Percentiles rank a stretch among this genome's conserved stretches.
phyloP scores from a whole-genome alignment of 2,797 vertebrate species.

The Synanceia verrucosa region DNA sequence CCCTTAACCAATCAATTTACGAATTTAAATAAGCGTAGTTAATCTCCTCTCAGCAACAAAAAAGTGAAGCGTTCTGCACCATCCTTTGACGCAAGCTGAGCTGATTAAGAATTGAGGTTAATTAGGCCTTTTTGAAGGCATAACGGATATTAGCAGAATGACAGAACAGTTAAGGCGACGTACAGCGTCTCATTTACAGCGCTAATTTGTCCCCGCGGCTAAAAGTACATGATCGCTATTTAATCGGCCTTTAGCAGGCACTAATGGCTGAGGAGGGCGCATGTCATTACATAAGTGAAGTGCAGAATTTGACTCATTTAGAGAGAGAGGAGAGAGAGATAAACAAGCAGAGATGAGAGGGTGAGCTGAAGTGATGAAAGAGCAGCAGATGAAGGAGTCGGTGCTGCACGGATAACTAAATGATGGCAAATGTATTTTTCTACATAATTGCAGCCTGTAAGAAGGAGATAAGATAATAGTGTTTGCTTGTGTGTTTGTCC shows the following conservation, averaged over 20 bases:
- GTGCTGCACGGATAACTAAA: conserved; percentile 1
- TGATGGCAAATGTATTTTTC: conserved; percentile 15
- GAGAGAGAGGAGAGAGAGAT: conserved; percentile 28
- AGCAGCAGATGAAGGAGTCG: conserved; percentile 13
- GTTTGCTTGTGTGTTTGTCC: conserved; percentile 35
- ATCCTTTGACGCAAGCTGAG: conserved; percentile 23
- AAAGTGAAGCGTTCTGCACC: not conserved
- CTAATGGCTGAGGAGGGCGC: conserved; percentile 50
- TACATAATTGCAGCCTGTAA: conserved; percentile 26
- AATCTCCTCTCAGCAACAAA: conserved; percentile 47
- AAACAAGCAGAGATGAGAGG: conserved; percentile 24
- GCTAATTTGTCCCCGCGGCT: conserved; percentile 51
- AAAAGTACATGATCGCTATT: conserved; percentile 52
- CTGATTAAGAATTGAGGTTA: conserved; percentile 60
- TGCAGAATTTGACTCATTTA: conserved; percentile 26
- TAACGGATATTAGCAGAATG: conserved; percentile 39
- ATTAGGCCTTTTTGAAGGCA: conserved; percentile 52
- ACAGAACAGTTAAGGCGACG: conserved; percentile 2
- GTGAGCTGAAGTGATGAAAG: conserved; percentile 19
- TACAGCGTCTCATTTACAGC: conserved; percentile 40
- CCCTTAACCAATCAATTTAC: conserved; percentile 33
- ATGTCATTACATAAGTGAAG: conserved; percentile 37
- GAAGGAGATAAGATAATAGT: conserved; percentile 35
- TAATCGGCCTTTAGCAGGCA: conserved; percentile 51
- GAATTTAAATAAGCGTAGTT: conserved; percentile 39